A percentile compares a stretch with the other conserved stretches of the same genome.
These are phyloP conservation scores for Drosophila ustulata DNA, from an alignment of 2,888 invertebrate species.

Conservation along the genomic window DNA sequence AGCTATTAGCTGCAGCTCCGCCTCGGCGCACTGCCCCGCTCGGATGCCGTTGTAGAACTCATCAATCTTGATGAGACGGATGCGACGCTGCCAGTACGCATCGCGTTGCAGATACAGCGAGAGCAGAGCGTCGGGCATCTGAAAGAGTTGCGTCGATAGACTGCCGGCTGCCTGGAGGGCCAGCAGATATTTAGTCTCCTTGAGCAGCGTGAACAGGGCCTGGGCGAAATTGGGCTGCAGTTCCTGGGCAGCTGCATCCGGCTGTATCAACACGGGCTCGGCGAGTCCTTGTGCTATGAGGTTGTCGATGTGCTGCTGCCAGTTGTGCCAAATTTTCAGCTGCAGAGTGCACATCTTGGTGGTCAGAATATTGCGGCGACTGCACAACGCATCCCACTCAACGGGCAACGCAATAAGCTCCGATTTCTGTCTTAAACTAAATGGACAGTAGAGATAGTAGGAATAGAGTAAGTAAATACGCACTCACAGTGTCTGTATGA, in stretches of 20 bases:
- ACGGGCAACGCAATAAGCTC: slow-evolving; percentile 44
- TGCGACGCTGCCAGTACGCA: slow-evolving; percentile 80
- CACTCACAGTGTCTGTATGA: slow-evolving; percentile 74
- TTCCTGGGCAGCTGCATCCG: slow-evolving; percentile 25
- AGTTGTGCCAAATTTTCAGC: slow-evolving; percentile 86
- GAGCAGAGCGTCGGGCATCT: slow-evolving; percentile 68
- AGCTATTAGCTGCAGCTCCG: slow-evolving; percentile 91
- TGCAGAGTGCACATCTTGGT: slow-evolving; percentile 85
- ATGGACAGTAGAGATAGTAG: background rate
- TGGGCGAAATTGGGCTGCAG: slow-evolving; percentile 75
- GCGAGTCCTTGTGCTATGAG: slow-evolving; percentile 85
- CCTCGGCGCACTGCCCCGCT: slow-evolving; percentile 88
- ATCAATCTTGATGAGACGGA: slow-evolving; percentile 87
- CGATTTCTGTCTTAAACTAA: slow-evolving; percentile 50
- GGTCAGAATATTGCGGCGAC: slow-evolving; percentile 78
- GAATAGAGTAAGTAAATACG: background rate
- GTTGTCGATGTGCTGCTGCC: slow-evolving; percentile 86
- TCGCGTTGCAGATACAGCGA: slow-evolving; percentile 76
- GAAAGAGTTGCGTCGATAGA: slow-evolving; percentile 56
- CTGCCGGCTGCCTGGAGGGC: slow-evolving; percentile 85
- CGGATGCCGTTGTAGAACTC: slow-evolving; percentile 94
- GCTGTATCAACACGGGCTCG: slow-evolving; percentile 75
- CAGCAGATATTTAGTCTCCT: slow-evolving; percentile 93
- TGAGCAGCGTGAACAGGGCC: slow-evolving; percentile 89
- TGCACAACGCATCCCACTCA: slow-evolving; percentile 64